Percentiles rank a stretch among this genome's conserved stretches.
Conservation (phyloP, 2,113 vertebrate species). For the Drymodes brunneopygia region DNA sequence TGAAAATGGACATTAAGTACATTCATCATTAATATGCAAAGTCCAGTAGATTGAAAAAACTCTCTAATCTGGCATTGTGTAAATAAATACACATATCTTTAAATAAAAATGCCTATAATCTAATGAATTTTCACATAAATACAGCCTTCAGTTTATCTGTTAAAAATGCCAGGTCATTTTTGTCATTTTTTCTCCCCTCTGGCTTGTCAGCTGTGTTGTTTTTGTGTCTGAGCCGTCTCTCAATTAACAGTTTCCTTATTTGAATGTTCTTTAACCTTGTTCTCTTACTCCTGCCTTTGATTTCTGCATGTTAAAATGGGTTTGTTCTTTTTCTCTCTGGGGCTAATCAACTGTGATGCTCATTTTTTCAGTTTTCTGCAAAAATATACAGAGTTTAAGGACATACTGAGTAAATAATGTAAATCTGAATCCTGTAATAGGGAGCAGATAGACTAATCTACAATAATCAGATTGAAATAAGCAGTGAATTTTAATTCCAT, state of each 20-base stretch:
- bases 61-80: background rate
- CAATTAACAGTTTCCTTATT: background rate
- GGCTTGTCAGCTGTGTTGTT: background rate
- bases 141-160: background rate
- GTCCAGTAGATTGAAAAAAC: background rate
- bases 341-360: background rate
- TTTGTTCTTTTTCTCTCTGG: background rate
- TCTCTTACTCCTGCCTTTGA: background rate
- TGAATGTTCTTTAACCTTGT: background rate
- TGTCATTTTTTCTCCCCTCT: background rate
- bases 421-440: background rate
- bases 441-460: background rate
- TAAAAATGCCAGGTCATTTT: background rate
- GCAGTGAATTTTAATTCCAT: background rate
- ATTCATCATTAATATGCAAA: background rate
- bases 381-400: background rate
- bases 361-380: background rate
- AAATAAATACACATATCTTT: background rate
- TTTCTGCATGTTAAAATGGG: background rate
- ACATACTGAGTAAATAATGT: background rate
- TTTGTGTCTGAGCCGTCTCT: background rate
- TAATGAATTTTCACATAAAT: background rate
- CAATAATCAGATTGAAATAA: background rate
- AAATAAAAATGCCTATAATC: background rate
- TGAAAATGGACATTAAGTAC: background rate